Evolutionary conservation across 2,888 invertebrate species (phyloP), one percentile per base, ranked within the genome.

Genomic region (Pemphredon lugubris): DNA sequence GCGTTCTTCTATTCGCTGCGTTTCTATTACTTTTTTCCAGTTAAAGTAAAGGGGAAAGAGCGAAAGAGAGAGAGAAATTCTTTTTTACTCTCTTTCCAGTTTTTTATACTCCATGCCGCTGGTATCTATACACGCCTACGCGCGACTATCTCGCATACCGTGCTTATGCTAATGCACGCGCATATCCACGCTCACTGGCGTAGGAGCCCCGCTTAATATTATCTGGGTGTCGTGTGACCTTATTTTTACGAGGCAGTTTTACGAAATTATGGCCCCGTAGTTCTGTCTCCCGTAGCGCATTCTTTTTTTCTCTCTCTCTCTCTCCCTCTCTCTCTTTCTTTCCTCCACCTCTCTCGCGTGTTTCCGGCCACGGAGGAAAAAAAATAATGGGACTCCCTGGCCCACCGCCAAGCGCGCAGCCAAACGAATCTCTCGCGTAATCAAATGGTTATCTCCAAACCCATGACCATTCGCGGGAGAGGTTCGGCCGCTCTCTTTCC

Each of bases 141-240:
- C 79, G 59, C 30, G 39, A 47, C 74, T 81, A 78, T 79, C 74
- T 70, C 64, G 72, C 75, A 81, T 78, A 71, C 81, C 75, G 65
- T 57, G 71, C 78, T 78, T 81, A 83, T 83, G 82, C 80, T 79
- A 82, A 83, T 83, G 73, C 73, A 67, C 44, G 66, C 63, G 72
- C 48, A 61, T 73, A 71, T 69, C 65, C 61, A 51, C 44, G 51
- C 34, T 54, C 72, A 65, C 57, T 44, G 67, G 68, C 70, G 75
- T 77, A 73, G 77, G 67, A 70, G 51, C 63, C n/a, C 6, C 14
- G 63, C 55, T 71, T 65, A 71, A 68, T 73, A 63, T 64, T 58
- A 60, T 48, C 53, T 55, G 18, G 9, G 39, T 13, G 11, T 45
- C 44, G 45, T 26, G 77, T 34, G 72, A 69, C 73, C 66, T 66